Base-by-base conservation (phyloP, 1,140 invertebrate species). In the Procambarus virginalis region DNA sequence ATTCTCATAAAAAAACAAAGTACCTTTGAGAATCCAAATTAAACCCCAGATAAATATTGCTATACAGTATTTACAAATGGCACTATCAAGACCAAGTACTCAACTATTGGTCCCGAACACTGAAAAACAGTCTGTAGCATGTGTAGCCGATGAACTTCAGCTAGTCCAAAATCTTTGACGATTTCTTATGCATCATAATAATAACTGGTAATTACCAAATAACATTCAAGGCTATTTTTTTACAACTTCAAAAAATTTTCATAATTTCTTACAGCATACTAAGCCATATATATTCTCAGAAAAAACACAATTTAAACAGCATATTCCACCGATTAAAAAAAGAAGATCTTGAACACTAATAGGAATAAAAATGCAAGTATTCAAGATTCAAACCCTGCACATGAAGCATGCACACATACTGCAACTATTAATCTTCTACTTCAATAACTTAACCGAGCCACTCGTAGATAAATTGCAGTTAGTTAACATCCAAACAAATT, bases 41-140 rank as follows among this genome's bases (percentile, higher is more conserved):
- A 73, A 58, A 1, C 4, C 22, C 22, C 20, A 34, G n/a, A 14
- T 20, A 73, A 73, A 73, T 34, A 73, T 34, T 68, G 64, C 20
- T 5, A 17, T 64, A 58, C 12, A 58, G 12, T 58, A 73, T 34
- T 20, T 73, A 73, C 68, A 73, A 34, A 73, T 73, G 22, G n/a
- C 68, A 73, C 22, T 73, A 73, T 73, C 68, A 73, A 34, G 68
- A 73, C 68, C 68, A 73, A 73, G 68, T 73, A 73, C 20, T 73
- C 22, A 22, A 22, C 68, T 73, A 73, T 73, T 73, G 68, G 68
- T 73, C 68, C 68, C 68, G 20, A 73, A 73, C 34, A 34, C 10
- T 73, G 68, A 73, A 20, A 73, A 73, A 73, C 20, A 4, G 68
- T 73, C 34, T 73, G 8, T 5, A 22, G 6, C 5, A 73, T 20